Evolutionary conservation across 2,888 invertebrate species (phyloP).

Genomic region (Macaria liturata): DNA sequence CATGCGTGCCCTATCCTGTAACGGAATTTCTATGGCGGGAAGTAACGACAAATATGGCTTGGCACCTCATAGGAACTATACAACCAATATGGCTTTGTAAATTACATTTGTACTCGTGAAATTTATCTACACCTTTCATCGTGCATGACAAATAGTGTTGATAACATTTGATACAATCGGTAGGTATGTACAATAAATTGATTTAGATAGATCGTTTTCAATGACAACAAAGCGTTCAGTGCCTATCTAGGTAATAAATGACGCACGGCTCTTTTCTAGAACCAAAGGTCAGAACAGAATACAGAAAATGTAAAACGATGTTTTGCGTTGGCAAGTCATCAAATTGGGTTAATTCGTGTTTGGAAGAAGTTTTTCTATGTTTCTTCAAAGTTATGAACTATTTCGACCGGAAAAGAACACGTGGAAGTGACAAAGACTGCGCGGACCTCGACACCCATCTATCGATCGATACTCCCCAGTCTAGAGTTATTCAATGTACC

Average conservation of each 20-base stretch:
- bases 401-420: conserved; percentile 10
- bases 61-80: too few species aligned
- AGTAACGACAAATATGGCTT: conserved; percentile 6
- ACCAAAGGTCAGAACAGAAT: too few species aligned
- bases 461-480: conserved; percentile 13
- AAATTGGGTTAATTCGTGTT: too few species aligned
- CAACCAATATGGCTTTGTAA: too few species aligned
- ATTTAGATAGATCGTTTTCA: conserved; percentile 5
- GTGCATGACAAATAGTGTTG: background rate
- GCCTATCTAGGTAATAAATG: conserved; percentile 2
- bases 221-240: conserved; percentile 5
- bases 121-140: conserved; percentile 9
- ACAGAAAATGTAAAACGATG: too few species aligned
- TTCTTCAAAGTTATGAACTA: too few species aligned
- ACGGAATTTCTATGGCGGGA: conserved; percentile 42
- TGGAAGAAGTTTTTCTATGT: too few species aligned
- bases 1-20: conserved; percentile 52
- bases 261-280: background rate
- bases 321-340: too few species aligned
- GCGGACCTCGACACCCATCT: background rate
- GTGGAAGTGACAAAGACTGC: conserved; percentile 14
- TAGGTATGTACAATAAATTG: conserved; percentile 3
- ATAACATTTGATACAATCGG: conserved; percentile 4
- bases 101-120: background rate
- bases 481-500: background rate